Percentiles rank a stretch among this genome's conserved stretches.
phyloP scores from a whole-genome alignment of 2,888 invertebrate species.

The Zhuqinia jingwanae region DNA sequence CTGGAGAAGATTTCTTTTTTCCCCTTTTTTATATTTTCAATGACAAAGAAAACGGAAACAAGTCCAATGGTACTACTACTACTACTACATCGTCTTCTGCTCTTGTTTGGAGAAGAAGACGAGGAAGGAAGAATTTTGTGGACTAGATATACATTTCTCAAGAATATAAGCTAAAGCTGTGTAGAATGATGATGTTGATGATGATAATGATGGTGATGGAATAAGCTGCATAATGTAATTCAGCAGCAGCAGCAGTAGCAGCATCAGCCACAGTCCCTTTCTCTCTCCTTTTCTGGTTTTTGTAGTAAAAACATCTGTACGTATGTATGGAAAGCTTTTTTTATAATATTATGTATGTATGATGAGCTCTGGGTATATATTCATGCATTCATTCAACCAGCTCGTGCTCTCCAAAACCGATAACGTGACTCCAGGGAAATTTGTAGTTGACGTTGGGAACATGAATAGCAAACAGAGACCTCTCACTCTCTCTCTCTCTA shows the following conservation, averaged over 20 bases:
- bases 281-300: not conserved
- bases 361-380: not conserved
- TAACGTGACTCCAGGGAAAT: constrained; percentile 77
- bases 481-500: constrained; percentile 19
- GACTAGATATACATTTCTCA: not conserved
- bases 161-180: not conserved
- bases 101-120: not conserved
- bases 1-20: constrained; percentile 52
- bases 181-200: not conserved
- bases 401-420: constrained; percentile 71
- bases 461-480: constrained; percentile 63
- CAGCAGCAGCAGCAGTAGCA: not conserved
- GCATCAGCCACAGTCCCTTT: not conserved
- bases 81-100: too few species aligned
- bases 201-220: not conserved
- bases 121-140: not conserved
- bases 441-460: constrained; percentile 71
- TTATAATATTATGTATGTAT: not conserved
- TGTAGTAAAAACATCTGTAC: not conserved
- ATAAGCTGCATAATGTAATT: constrained; percentile 42
- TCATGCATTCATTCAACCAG: not conserved
- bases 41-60: constrained; percentile 57
- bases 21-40: constrained; percentile 51
- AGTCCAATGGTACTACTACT: not conserved
- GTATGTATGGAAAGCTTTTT: constrained; percentile 48